Conservation (phyloP, 2,797 vertebrate species). For the Margarornis squamiger region DNA sequence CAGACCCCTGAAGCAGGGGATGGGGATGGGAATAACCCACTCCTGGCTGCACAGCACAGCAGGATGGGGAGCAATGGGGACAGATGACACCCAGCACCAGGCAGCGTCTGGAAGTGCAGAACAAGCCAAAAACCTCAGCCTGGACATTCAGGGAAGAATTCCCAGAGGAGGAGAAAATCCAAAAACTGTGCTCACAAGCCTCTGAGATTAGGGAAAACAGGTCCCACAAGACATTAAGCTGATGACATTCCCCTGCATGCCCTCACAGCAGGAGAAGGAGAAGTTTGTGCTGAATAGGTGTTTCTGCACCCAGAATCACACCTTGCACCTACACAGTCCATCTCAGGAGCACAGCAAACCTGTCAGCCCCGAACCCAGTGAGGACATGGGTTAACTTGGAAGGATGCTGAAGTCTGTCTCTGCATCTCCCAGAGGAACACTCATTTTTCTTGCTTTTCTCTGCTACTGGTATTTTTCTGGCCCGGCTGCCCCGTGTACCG, state of each 20-base stretch:
- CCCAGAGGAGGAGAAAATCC: neutral
- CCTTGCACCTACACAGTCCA: neutral
- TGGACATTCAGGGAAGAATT: neutral
- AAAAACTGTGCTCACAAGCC: neutral
- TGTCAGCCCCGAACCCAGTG: neutral
- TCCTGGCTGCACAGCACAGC: neutral
- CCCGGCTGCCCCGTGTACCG: rapidly evolving
- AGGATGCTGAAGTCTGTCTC: neutral
- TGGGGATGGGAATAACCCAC: rapidly evolving
- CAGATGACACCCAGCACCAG: neutral
- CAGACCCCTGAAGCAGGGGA: neutral
- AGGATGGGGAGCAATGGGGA: neutral
- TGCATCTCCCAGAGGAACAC: neutral
- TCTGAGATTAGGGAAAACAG: neutral
- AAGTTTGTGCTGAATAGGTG: neutral
- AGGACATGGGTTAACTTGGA: neutral
- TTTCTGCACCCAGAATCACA: neutral
- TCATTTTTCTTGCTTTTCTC: conserved; percentile 6
- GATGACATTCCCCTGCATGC: neutral
- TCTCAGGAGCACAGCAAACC: neutral
- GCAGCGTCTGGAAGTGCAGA: neutral
- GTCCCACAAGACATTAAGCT: neutral
- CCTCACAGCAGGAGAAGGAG: neutral
- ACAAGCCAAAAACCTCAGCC: neutral
- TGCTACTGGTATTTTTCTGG: neutral